A percentile compares a stretch with the other conserved stretches of the same genome.
These are phyloP conservation scores for Machaerirhynchus nigripectus DNA, from an alignment of 2,113 vertebrate genomes.

Conservation along the genomic window DNA sequence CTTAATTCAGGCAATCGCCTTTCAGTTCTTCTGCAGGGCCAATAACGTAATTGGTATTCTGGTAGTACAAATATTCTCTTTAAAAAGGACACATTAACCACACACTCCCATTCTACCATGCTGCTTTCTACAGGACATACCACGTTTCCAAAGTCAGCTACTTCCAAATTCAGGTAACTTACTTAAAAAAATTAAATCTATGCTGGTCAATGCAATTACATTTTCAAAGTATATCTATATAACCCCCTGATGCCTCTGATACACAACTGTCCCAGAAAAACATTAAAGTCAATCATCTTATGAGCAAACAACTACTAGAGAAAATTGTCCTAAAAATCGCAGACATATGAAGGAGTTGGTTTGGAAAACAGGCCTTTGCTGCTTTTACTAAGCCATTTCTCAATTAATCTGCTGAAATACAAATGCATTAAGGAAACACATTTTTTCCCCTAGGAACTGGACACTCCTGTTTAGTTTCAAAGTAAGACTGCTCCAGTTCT, in stretches of 20 bases:
- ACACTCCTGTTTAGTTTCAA: neutral
- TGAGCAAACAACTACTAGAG: neutral
- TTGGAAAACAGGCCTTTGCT: neutral
- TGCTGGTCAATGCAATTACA: neutral
- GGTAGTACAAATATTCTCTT: neutral
- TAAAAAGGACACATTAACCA: neutral
- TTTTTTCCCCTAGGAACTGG: neutral
- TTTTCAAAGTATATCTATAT: neutral
- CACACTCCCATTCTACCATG: neutral
- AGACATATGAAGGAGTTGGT: neutral
- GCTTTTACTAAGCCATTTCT: neutral
- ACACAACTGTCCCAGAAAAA: neutral
- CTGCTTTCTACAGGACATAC: neutral
- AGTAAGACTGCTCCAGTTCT: neutral
- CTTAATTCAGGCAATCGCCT: slow-evolving; percentile 21
- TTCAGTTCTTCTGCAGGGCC: neutral
- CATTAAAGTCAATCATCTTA: neutral
- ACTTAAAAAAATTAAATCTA: neutral
- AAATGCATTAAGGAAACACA: neutral
- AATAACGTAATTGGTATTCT: neutral
- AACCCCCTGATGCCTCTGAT: neutral
- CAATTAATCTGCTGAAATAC: neutral
- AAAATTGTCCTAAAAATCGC: neutral
- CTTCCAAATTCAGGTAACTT: neutral
- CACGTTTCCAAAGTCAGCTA: neutral